Conservation (phyloP, 2,888 invertebrate species). For the Leucania comma region DNA sequence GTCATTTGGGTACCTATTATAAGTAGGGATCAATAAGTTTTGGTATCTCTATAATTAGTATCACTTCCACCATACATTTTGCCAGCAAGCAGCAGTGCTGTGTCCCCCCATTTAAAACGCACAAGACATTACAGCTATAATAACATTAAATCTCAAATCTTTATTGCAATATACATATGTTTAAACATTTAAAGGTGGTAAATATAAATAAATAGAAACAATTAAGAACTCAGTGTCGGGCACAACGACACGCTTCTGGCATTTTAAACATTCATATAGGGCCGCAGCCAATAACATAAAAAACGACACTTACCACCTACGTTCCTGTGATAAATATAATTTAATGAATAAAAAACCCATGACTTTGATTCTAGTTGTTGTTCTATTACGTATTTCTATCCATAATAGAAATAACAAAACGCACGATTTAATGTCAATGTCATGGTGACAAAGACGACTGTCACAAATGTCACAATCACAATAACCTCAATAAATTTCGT, state of each 20-base stretch:
- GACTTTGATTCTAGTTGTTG: background rate
- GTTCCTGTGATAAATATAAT: background rate
- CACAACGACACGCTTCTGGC: too few species aligned
- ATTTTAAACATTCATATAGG: background rate
- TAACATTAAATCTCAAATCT: too few species aligned
- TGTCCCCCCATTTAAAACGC: background rate
- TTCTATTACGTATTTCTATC: background rate
- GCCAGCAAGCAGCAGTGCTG: background rate
- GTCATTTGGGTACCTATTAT: too few species aligned
- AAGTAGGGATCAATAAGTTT: too few species aligned
- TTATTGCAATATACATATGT: too few species aligned
- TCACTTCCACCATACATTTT: background rate
- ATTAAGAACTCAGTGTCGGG: too few species aligned
- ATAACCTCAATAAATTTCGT: constrained; percentile 38
- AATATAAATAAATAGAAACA: too few species aligned
- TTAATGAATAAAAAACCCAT: background rate
- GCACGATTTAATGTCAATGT: constrained; percentile 34
- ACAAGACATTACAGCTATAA: too few species aligned
- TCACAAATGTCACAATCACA: constrained; percentile 22
- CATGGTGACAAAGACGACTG: constrained; percentile 13
- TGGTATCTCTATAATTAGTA: background rate
- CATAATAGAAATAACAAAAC: constrained; percentile 22
- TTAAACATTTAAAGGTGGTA: too few species aligned
- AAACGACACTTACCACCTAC: background rate
- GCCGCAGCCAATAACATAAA: background rate